Percentiles rank a stretch among this genome's conserved stretches.
phyloP scores from a whole-genome alignment of 2,113 vertebrate genomes.

The Nothocercus nigrocapillus region DNA sequence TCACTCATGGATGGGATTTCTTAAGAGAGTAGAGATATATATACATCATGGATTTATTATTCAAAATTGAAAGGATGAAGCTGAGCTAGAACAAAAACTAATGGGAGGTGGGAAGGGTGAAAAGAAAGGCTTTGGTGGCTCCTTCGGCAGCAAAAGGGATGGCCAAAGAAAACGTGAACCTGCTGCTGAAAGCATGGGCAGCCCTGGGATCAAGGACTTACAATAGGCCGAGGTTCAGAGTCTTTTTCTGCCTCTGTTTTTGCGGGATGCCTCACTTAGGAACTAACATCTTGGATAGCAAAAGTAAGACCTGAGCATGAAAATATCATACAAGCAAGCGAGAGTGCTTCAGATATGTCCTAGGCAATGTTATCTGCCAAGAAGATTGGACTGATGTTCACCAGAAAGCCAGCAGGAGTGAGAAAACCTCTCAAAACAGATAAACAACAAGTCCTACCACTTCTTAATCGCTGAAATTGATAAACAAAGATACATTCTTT shows the following conservation, averaged over 20 bases:
- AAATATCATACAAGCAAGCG: neutral
- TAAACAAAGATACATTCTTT: neutral
- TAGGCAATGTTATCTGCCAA: neutral
- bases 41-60: neutral
- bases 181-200: neutral
- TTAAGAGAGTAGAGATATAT: neutral
- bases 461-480: neutral
- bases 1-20: neutral
- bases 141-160: neutral
- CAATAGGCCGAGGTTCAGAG: neutral
- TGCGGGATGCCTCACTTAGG: neutral
- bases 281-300: neutral
- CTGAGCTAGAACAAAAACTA: neutral
- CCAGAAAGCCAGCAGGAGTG: neutral
- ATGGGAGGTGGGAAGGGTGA: neutral
- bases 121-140: neutral
- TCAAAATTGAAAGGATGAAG: neutral
- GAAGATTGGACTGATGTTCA: neutral
- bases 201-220: neutral
- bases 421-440: neutral
- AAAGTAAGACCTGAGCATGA: neutral
- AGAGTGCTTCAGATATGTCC: neutral
- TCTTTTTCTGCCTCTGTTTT: neutral
- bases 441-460: fast-evolving
- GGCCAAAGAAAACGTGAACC: neutral